phyloP scores from a whole-genome alignment of 53 echinoderm and acorn worm species.

The Apostichopus leukothele region DNA sequence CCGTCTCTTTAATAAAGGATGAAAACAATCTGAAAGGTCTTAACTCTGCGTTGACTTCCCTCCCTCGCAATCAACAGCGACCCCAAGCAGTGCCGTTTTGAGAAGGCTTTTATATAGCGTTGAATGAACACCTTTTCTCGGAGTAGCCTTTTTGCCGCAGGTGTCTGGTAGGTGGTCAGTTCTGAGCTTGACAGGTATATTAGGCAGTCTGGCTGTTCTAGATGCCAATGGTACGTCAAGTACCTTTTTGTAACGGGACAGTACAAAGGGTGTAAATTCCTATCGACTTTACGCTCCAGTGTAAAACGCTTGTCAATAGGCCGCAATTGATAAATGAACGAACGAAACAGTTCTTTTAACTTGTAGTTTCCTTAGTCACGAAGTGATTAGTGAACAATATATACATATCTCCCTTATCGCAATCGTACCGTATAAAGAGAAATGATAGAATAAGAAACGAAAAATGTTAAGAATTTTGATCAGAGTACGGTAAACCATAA shows the following conservation, averaged over 20 bases:
- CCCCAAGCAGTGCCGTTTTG: not conserved
- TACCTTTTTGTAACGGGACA: constrained; percentile 1
- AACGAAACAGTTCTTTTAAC: not conserved
- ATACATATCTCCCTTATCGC: too few species aligned
- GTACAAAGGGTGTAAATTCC: constrained; percentile 32
- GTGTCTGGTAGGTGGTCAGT: constrained; percentile 33
- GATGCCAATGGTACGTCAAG: constrained; percentile 16
- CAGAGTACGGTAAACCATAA: too few species aligned
- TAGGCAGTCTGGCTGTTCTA: constrained; percentile 28
- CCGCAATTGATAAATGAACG: not conserved
- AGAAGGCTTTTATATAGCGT: constrained; percentile 8
- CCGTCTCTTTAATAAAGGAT: not conserved
- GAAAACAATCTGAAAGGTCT: not conserved
- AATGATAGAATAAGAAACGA: too few species aligned
- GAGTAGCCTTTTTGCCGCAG: constrained; percentile 24
- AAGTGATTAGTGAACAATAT: not conserved
- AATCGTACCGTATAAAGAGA: too few species aligned
- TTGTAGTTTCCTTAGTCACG: not conserved
- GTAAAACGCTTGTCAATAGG: not conserved
- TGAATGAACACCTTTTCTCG: constrained; percentile 22
- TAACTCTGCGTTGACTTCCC: not conserved
- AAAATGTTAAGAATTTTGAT: too few species aligned
- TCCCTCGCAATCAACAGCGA: constrained; percentile 10
- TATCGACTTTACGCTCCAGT: constrained; percentile 4
- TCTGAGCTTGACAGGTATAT: constrained; percentile 26